Conservation (phyloP, 1,140 invertebrate species). For the Chironomus striatipennis region DNA sequence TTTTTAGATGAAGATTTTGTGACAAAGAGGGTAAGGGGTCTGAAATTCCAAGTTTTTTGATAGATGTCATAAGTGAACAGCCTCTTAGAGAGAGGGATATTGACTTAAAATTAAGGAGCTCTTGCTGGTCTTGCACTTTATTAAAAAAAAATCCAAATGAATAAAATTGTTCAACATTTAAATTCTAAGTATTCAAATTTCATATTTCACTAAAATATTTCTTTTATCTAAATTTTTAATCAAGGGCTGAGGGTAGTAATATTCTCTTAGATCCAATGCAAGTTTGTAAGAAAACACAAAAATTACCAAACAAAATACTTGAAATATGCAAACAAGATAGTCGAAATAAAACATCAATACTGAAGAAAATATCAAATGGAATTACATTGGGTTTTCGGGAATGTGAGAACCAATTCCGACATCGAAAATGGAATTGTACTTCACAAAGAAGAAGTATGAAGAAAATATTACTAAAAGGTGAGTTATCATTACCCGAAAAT, state of each 20-base stretch:
- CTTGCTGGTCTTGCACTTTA: too few species aligned
- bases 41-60: too few species aligned
- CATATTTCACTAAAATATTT: too few species aligned
- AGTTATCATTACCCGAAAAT: conserved; percentile 31
- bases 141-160: too few species aligned
- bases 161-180: too few species aligned
- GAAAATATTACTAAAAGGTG: conserved; percentile 73
- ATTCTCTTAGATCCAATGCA: conserved; percentile 79
- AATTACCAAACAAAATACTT: conserved; percentile 61
- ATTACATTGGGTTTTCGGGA: conserved; percentile 68
- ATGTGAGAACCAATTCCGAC: conserved; percentile 76
- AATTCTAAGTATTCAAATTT: too few species aligned
- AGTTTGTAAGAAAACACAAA: conserved; percentile 69
- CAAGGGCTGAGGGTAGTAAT: conserved; percentile 70
- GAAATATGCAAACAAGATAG: conserved; percentile 57
- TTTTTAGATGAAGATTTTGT: too few species aligned
- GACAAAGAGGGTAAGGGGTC: too few species aligned
- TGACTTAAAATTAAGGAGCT: too few species aligned
- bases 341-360: conserved; percentile 58
- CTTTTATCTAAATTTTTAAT: background rate
- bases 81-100: too few species aligned
- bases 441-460: conserved; percentile 64
- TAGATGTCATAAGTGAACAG: too few species aligned
- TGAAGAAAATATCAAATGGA: conserved; percentile 68
- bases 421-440: conserved; percentile 78